Evolutionary conservation across 2,888 invertebrate species (phyloP).

Genomic region (Saturnia pavonia): DNA sequence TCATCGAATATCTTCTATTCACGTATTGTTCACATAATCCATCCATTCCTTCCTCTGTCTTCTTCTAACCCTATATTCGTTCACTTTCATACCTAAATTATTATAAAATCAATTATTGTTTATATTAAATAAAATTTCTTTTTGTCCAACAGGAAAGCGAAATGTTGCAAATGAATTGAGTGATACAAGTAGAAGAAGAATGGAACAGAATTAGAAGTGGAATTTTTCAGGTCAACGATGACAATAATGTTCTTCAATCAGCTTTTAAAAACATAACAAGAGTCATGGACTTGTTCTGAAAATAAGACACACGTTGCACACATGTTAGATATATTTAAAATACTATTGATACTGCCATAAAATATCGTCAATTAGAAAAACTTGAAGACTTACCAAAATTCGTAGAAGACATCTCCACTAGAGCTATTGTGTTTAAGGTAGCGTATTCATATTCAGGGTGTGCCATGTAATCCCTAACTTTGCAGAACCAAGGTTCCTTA

Average conservation of each 20-base stretch:
- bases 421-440: constrained; percentile 49
- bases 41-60: not conserved
- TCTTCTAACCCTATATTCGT: no score
- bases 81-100: not conserved
- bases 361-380: not conserved
- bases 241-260: not conserved
- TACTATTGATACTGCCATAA: not conserved
- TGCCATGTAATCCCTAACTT: constrained; percentile 36
- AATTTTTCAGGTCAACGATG: not conserved
- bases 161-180: not conserved
- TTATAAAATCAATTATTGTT: not conserved
- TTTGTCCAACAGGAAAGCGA: not conserved
- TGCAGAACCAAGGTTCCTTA: constrained; percentile 40
- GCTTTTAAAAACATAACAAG: not conserved
- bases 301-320: not conserved
- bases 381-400: constrained; percentile 30
- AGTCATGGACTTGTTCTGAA: not conserved
- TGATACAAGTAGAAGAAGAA: not conserved
- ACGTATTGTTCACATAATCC: not conserved
- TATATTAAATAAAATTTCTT: not conserved
- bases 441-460: constrained; percentile 57
- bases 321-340: not conserved
- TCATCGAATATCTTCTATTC: not conserved
- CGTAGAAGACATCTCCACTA: constrained; percentile 44
- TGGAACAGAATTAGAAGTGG: no score